phyloP scores from a whole-genome alignment of 2,113 vertebrate species.

The Anser brachyrhynchus region DNA sequence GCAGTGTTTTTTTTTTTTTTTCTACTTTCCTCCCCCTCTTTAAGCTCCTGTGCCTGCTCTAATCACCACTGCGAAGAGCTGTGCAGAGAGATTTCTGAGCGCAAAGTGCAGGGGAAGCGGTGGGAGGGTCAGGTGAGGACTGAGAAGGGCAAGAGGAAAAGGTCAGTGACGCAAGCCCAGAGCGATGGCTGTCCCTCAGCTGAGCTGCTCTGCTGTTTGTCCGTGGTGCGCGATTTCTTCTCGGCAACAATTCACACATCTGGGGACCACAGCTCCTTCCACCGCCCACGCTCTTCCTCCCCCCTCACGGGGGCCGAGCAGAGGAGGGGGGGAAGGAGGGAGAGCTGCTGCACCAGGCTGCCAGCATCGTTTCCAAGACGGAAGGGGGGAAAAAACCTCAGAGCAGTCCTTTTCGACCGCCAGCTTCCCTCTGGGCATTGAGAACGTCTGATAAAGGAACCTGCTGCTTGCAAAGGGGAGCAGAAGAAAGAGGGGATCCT shows the following conservation, averaged over 20 bases:
- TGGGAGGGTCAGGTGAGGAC: conserved; percentile 42
- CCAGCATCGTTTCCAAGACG: neutral
- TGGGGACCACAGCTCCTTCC: conserved; percentile 67
- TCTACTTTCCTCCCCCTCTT: neutral
- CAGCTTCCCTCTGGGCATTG: neutral
- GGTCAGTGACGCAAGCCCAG: conserved; percentile 59
- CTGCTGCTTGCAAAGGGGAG: neutral
- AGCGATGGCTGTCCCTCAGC: neutral
- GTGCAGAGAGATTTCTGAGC: neutral
- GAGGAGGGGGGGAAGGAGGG: neutral
- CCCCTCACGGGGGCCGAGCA: neutral
- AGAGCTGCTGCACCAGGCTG: neutral
- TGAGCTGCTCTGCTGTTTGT: conserved; percentile 6
- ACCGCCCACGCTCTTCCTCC: conserved; percentile 35
- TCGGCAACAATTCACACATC: conserved; percentile 50
- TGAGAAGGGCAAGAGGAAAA: conserved; percentile 34
- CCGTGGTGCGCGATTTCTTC: neutral
- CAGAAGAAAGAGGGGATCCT: neutral
- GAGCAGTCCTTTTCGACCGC: neutral
- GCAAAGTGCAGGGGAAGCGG: neutral
- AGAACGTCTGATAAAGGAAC: neutral
- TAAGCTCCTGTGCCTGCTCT: neutral
- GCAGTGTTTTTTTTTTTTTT: neutral
- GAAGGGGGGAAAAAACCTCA: neutral
- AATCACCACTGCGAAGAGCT: neutral